These are phyloP conservation scores for Malurus splendens DNA, from an alignment of 2,797 vertebrate species.

Conservation along the genomic window DNA sequence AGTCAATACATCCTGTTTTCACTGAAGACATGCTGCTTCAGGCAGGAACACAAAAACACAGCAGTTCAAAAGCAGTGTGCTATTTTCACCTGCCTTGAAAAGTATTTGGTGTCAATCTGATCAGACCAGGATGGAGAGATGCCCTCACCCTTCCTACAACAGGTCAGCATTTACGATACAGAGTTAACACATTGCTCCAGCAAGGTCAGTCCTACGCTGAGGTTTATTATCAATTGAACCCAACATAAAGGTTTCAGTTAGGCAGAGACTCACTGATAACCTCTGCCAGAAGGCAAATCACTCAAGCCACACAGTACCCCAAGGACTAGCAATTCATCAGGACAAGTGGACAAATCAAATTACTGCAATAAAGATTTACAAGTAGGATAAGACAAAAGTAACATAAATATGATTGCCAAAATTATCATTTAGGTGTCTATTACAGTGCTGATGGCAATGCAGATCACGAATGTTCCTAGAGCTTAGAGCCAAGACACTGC, in stretches of 20 bases:
- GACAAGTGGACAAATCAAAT: background rate
- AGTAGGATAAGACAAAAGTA: background rate
- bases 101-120: background rate
- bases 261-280: background rate
- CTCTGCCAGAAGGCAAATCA: constrained; percentile 12
- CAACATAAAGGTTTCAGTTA: background rate
- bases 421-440: background rate
- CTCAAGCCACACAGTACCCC: constrained; percentile 13
- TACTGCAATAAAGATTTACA: background rate
- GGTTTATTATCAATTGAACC: background rate
- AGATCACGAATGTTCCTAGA: background rate
- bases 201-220: background rate
- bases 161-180: background rate
- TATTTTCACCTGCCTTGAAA: constrained; percentile 11
- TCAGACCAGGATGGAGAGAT: background rate
- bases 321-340: constrained; percentile 28
- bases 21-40: constrained; percentile 12
- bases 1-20: constrained; percentile 20
- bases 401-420: background rate
- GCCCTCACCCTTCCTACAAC: background rate
- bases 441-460: background rate
- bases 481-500: background rate
- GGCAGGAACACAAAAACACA: background rate
- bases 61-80: background rate
- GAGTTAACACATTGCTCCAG: background rate